Percentiles rank a stretch among this genome's conserved stretches.
Conservation (phyloP, 2,797 vertebrate species). For the Champsocephalus esox region DNA sequence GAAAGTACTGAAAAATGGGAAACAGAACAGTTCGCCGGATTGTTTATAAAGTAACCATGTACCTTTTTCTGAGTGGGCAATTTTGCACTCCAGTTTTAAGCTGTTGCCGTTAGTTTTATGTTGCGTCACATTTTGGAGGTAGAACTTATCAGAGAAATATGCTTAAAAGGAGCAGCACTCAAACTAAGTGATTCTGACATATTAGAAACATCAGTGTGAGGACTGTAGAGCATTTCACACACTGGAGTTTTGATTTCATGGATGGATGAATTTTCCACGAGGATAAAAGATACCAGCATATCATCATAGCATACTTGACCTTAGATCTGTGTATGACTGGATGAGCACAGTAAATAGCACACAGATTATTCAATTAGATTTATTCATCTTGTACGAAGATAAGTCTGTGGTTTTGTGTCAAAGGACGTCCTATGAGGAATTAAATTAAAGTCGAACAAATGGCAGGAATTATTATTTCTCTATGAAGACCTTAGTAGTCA, state of each 20-base stretch:
- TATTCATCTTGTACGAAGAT: conserved; percentile 5
- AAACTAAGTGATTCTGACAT: conserved; percentile 1
- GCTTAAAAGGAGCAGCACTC: background rate
- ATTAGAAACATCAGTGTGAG: background rate
- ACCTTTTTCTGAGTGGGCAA: background rate
- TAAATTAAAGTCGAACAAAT: background rate
- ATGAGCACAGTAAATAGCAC: conserved; percentile 13
- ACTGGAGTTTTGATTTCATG: background rate
- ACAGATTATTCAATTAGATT: conserved; percentile 27
- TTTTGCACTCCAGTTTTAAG: background rate
- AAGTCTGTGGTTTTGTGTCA: conserved; percentile 1
- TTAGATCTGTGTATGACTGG: conserved; percentile 21
- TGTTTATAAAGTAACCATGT: background rate
- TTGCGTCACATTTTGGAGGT: background rate
- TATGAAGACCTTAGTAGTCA: conserved; percentile 5
- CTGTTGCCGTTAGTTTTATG: conserved; percentile 7
- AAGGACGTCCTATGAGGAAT: conserved; percentile 11
- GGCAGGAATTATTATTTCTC: background rate
- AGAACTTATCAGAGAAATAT: conserved; percentile 7
- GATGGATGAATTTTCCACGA: conserved; percentile 12
- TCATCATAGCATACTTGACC: conserved; percentile 2
- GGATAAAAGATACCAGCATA: conserved; percentile 9
- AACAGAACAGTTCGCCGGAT: background rate
- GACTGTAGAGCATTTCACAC: background rate
- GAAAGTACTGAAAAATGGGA: conserved; percentile 11